These are phyloP conservation scores for Incurvaria masculella DNA, from an alignment of 2,888 invertebrate genomes.

Conservation along the genomic window DNA sequence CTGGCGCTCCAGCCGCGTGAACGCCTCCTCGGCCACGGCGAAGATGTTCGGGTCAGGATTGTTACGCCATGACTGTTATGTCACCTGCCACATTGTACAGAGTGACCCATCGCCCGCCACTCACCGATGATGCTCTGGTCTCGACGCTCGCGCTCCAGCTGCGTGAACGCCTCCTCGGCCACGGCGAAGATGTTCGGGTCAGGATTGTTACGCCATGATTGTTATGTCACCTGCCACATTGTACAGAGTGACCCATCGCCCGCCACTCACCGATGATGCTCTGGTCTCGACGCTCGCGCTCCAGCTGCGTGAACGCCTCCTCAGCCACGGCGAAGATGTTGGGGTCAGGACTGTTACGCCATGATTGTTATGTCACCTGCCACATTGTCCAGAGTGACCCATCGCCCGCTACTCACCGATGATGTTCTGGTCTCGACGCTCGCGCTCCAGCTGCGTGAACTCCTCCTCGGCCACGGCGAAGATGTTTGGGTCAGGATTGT, in stretches of 20 bases:
- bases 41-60: constrained; percentile 98
- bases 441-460: constrained; percentile 90
- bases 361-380: constrained; percentile 89
- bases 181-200: no score
- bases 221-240: no score
- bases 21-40: constrained; percentile 97
- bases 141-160: no score
- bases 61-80: constrained; percentile 93
- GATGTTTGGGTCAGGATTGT: constrained; percentile 95
- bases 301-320: constrained; percentile 94
- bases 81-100: no score
- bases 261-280: constrained; percentile 70
- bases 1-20: constrained; percentile 89
- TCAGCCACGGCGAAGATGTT: constrained; percentile 99
- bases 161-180: no score
- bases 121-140: no score
- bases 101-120: no score
- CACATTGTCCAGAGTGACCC: no score
- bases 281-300: constrained; percentile 76
- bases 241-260: no score
- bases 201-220: no score
- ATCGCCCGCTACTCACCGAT: constrained; percentile 61
- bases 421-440: constrained; percentile 75
- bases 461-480: constrained; percentile 99
- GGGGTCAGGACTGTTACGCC: constrained; percentile 91